These are phyloP conservation scores for Myotis yumanensis DNA, from an alignment of 2,113 vertebrate species.

Conservation along the genomic window DNA sequence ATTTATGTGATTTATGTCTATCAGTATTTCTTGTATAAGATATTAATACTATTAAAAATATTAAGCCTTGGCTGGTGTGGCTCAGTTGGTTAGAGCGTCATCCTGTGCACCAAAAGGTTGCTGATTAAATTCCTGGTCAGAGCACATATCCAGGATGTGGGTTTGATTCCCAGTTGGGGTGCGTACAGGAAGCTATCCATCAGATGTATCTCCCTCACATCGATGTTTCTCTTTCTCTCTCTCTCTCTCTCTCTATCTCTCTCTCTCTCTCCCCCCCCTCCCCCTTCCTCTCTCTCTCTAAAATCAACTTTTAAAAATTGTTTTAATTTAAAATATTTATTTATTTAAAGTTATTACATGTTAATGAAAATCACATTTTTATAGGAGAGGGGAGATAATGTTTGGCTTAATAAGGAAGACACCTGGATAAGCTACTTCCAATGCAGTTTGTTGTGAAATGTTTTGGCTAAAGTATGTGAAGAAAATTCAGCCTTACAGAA, in stretches of 20 bases:
- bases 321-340: background rate
- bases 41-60: background rate
- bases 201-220: background rate
- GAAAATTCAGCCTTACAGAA: conserved; percentile 6
- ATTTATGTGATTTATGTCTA: background rate
- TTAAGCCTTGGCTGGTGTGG: background rate
- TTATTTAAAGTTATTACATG: background rate
- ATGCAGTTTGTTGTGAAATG: background rate
- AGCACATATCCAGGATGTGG: too few relatives aligned
- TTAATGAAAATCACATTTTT: conserved; percentile 38
- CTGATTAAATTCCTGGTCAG: too few relatives aligned
- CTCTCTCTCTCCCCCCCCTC: background rate
- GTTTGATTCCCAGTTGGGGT: background rate
- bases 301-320: background rate
- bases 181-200: background rate
- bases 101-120: background rate
- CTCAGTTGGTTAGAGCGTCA: background rate
- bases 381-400: background rate
- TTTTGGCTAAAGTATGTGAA: conserved; percentile 13
- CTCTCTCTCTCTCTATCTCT: too few relatives aligned
- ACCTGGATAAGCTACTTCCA: background rate
- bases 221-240: background rate
- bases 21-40: background rate
- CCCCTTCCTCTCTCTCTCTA: background rate
- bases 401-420: background rate